Conservation (phyloP, 1,140 invertebrate species). For the Lordiphosa stackelbergi region DNA sequence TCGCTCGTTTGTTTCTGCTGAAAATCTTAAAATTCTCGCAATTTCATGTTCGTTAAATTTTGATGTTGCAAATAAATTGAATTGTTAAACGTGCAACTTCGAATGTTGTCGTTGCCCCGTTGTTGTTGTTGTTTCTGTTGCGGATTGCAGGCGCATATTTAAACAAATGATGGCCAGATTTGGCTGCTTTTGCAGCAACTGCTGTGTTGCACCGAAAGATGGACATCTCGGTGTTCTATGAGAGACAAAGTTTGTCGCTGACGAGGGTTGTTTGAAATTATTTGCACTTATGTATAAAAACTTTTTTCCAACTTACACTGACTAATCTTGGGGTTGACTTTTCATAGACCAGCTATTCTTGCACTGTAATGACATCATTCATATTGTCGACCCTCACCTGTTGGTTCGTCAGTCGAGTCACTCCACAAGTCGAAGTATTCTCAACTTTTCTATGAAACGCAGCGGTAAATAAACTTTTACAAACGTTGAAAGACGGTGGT, state of each 20-base stretch:
- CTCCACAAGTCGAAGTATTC: too few species aligned
- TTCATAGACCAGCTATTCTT: too few species aligned
- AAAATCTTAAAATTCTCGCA: constrained; percentile 77
- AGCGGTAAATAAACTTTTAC: too few species aligned
- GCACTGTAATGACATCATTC: too few species aligned
- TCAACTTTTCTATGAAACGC: too few species aligned
- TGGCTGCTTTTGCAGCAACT: constrained; percentile 46
- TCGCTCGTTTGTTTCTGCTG: constrained; percentile 77
- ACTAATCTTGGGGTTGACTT: too few species aligned
- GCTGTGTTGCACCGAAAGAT: constrained; percentile 43
- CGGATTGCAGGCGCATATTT: constrained; percentile 73
- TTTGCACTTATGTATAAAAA: too few species aligned
- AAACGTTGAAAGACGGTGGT: too few species aligned
- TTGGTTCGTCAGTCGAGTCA: too few species aligned
- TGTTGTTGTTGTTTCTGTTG: constrained; percentile 15
- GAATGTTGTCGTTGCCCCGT: constrained; percentile 55
- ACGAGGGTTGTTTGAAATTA: too few species aligned
- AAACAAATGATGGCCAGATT: constrained; percentile 77
- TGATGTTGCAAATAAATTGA: constrained; percentile 77
- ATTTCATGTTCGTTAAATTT: constrained; percentile 77
- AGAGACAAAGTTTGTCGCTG: not conserved
- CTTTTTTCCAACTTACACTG: too few species aligned
- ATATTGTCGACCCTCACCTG: too few species aligned
- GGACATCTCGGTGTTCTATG: constrained; percentile 58
- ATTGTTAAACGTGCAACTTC: constrained; percentile 77